Conservation (phyloP, 2,113 vertebrate species). For the Murina feae region DNA sequence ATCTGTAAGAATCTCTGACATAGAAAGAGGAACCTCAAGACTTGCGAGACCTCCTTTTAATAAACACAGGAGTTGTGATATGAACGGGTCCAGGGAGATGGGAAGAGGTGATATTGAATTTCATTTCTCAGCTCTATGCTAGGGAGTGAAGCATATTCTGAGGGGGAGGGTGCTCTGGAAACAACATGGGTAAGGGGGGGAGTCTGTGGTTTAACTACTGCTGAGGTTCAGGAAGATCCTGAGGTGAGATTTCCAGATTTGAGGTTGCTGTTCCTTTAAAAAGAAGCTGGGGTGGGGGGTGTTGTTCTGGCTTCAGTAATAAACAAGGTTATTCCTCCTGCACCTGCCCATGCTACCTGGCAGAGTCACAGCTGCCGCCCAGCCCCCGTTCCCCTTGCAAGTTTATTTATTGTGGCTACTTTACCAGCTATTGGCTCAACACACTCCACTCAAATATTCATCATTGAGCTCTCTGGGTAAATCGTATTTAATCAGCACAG, state of each 20-base stretch:
- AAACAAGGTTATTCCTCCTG: no score
- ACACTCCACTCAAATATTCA: constrained; percentile 80
- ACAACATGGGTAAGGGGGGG: background rate
- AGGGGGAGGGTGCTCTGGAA: background rate
- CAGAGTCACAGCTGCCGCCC: constrained; percentile 2
- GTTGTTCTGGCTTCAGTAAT: background rate
- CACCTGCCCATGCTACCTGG: constrained; percentile 73
- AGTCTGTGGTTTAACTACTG: background rate
- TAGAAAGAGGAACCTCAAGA: background rate
- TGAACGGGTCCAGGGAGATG: background rate
- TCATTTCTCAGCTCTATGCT: background rate
- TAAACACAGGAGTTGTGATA: constrained; percentile 26
- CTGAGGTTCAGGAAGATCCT: background rate
- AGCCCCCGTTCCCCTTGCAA: constrained; percentile 60
- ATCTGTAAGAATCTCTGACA: background rate
- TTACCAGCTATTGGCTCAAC: constrained; percentile 78
- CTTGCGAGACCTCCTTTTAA: constrained; percentile 10
- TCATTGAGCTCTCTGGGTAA: constrained; percentile 83
- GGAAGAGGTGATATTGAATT: background rate
- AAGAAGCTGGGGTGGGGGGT: background rate
- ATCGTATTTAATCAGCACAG: constrained; percentile 84
- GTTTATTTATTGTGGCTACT: constrained; percentile 82
- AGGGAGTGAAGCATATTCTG: constrained; percentile 8
- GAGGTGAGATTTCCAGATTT: background rate
- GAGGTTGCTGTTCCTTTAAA: background rate